Base-by-base conservation (phyloP, 2,888 invertebrate species). In the Labia minor region DNA sequence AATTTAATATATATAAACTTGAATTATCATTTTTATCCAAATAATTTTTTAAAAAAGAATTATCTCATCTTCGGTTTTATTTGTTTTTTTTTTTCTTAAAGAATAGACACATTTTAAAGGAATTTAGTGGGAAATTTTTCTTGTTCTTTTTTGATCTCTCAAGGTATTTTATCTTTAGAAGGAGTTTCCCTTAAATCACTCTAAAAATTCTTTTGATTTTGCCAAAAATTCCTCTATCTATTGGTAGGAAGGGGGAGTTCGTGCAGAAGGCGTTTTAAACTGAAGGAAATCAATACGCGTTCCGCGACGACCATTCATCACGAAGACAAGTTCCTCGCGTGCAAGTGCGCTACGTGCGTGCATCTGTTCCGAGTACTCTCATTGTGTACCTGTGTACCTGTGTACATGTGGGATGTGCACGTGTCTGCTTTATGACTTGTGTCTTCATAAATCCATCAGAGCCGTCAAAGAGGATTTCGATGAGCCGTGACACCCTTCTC, bases 261-360 rank as follows among this genome's bases (percentile, higher is more conserved):
- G 49, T 49, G 49, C 49, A 49, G 49, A 49, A 49, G 49, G 49
- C 49, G 49, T 49, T 49, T 49, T 49, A 49, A 49, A 49, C 49
- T 49, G 49, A n/a, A 49, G 14, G 49, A 49, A 49, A 49, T 49
- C 49, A 49, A 49, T 49, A 49, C 49, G 49, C 49, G 49, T 49
- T 49, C 49, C 49, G 49, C 49, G 49, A 49, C 49, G 49, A 16
- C 49, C 49, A 49, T 49, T 49, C 49, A 49, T 49, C 49, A 49
- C 49, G 16, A 14, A 49, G 49, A 49, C 14, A 16, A 49, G 49
- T 49, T 49, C n/a, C 26, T 26, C 26, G 26, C 26, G 26, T 26
- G 26, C 26, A 26, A 26, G 26, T 49, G 49, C n/a, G 49, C 16
- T 49, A 14, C 49, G 49, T 49, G 49, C 49, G 16, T 49, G 49